Evolutionary conservation across 1,140 invertebrate species (phyloP).

Genomic region (Dendrolimus kikuchii): DNA sequence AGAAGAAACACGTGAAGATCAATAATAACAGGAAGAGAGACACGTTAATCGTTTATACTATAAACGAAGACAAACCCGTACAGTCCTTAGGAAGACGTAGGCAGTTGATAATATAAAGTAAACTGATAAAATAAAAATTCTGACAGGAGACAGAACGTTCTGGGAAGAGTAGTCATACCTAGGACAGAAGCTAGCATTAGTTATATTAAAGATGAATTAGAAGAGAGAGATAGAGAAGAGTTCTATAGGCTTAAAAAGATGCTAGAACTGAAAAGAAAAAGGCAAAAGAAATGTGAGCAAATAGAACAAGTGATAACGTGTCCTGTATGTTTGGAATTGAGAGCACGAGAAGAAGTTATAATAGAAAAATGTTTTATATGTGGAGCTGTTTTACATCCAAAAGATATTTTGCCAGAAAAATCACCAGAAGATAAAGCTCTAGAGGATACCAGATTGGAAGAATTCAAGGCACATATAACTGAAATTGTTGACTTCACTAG

Average conservation of each 20-base stretch:
- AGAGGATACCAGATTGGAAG: constrained; percentile 17
- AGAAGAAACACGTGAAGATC: too few relatives aligned
- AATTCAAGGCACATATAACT: constrained; percentile 23
- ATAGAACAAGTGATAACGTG: neutral
- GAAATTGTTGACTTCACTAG: constrained; percentile 28
- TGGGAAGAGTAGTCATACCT: constrained; percentile 88
- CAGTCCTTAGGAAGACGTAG: constrained; percentile 38
- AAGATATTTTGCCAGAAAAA: neutral
- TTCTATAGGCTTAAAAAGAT: constrained; percentile 87
- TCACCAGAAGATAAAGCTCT: constrained; percentile 4
- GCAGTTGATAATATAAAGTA: constrained; percentile 15
- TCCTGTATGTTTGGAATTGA: constrained; percentile 1
- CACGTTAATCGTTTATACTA: neutral
- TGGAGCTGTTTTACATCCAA: constrained; percentile 8
- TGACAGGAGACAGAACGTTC: constrained; percentile 83
- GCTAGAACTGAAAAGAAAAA: constrained; percentile 75
- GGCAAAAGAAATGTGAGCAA: constrained; percentile 8
- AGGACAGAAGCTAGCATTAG: constrained; percentile 79
- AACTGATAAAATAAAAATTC: constrained; percentile 25
- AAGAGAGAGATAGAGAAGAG: constrained; percentile 88
- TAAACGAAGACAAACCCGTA: constrained; percentile 9
- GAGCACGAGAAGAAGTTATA: constrained; percentile 1
- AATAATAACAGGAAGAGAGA: neutral
- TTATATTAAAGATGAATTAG: constrained; percentile 86
- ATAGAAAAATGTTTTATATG: constrained; percentile 15